Conservation (phyloP, 2,888 invertebrate species). For the Pristionchus entomophagus region DNA sequence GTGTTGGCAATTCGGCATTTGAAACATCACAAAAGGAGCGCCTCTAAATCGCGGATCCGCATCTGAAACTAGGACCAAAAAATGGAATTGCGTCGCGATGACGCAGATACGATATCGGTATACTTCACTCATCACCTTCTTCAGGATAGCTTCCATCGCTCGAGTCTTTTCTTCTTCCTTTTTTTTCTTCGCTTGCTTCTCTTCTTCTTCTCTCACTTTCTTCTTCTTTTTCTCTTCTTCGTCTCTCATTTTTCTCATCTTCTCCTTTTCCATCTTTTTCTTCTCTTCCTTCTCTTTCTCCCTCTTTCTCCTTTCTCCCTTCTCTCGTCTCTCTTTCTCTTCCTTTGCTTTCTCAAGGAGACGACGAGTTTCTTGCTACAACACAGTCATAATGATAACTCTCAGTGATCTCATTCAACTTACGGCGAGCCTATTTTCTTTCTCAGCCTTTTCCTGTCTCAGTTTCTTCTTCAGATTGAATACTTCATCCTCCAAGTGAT, state of each 20-base stretch:
- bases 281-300: constrained; percentile 1
- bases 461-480: constrained; percentile 11
- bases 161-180: background rate
- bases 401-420: background rate
- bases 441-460: background rate
- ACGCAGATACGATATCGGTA: too few species aligned
- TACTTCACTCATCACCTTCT: background rate
- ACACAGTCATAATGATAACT: background rate
- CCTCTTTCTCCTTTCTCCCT: background rate
- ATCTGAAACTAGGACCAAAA: too few species aligned
- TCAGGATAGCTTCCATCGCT: background rate
- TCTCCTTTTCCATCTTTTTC: background rate
- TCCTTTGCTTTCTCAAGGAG: constrained; percentile 27
- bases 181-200: background rate
- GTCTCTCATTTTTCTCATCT: background rate
- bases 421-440: background rate
- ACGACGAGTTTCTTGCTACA: background rate
- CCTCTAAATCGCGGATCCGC: too few species aligned
- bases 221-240: background rate
- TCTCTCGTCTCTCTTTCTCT: constrained; percentile 1
- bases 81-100: too few species aligned
- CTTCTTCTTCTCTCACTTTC: background rate
- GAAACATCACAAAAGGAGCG: too few species aligned
- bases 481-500: background rate
- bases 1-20: too few species aligned